Percentiles rank a stretch among this genome's conserved stretches.
Evolutionary conservation across 2,113 vertebrate genomes (phyloP).

Genomic region (Coptodon bakossiorum): DNA sequence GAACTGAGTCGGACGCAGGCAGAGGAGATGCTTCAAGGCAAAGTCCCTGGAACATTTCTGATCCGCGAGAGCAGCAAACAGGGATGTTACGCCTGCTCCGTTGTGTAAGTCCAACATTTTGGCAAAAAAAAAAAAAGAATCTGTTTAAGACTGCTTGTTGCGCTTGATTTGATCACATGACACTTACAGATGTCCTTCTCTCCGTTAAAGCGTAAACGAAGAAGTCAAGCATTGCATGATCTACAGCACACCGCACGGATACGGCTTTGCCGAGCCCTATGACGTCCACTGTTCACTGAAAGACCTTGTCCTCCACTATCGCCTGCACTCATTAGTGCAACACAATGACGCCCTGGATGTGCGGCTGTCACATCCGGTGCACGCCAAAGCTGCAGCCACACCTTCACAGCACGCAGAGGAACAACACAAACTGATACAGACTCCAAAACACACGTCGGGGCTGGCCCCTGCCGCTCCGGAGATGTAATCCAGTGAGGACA

Average conservation of each 20-base stretch:
- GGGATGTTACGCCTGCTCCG: slow-evolving; percentile 95
- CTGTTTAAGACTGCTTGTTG: not conserved
- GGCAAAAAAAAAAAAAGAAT: not conserved
- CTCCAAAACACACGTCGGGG: slow-evolving; percentile 60
- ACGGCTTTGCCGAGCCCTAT: slow-evolving; percentile 92
- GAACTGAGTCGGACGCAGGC: slow-evolving; percentile 89
- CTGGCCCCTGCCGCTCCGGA: slow-evolving; percentile 63
- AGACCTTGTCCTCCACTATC: slow-evolving; percentile 95
- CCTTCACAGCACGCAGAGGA: slow-evolving; percentile 76
- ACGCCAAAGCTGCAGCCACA: slow-evolving; percentile 78
- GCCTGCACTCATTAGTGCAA: slow-evolving; percentile 89
- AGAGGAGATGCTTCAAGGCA: slow-evolving; percentile 89
- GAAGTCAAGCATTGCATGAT: slow-evolving; percentile 97
- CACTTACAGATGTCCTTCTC: not conserved
- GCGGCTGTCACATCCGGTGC: slow-evolving; percentile 87
- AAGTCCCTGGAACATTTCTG: slow-evolving; percentile 90
- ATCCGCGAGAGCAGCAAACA: slow-evolving; percentile 95
- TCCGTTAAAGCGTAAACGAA: slow-evolving; percentile 79
- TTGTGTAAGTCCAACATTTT: slow-evolving; percentile 82
- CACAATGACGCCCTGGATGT: slow-evolving; percentile 95
- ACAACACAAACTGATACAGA: slow-evolving; percentile 72
- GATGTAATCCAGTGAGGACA: slow-evolving; percentile 46
- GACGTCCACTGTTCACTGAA: slow-evolving; percentile 89
- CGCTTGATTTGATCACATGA: not conserved
- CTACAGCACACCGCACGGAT: slow-evolving; percentile 90